phyloP scores from a whole-genome alignment of 2,888 invertebrate genomes.

The Metacarcinus magister region DNA sequence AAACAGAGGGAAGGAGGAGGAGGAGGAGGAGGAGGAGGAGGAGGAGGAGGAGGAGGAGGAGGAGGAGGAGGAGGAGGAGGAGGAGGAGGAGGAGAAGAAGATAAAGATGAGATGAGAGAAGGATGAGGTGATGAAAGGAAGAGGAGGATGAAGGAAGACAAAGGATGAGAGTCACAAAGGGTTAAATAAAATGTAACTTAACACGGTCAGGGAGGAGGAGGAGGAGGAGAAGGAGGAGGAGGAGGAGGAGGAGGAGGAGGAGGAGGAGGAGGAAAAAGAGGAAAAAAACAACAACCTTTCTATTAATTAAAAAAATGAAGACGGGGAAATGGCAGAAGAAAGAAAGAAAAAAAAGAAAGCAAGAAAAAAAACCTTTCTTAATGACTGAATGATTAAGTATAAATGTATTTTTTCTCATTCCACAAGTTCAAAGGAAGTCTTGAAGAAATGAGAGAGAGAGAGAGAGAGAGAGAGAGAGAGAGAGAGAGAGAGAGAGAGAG shows the following conservation, averaged over 20 bases:
- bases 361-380: no score
- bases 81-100: background rate
- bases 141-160: background rate
- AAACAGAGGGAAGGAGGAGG: background rate
- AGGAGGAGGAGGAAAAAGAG: background rate
- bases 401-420: no score
- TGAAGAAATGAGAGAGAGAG: no score
- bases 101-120: background rate
- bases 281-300: background rate
- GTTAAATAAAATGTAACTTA: no score
- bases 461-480: no score
- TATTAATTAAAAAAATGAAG: no score
- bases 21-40: background rate
- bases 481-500: no score
- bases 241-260: background rate
- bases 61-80: constrained; percentile 2
- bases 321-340: no score
- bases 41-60: background rate
- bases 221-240: background rate
- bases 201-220: background rate
- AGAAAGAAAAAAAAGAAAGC: no score
- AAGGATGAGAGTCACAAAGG: no score
- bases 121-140: background rate
- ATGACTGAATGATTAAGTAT: no score
- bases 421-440: no score